phyloP scores from a whole-genome alignment of 2,888 invertebrate genomes.

The Gari tellinella region DNA sequence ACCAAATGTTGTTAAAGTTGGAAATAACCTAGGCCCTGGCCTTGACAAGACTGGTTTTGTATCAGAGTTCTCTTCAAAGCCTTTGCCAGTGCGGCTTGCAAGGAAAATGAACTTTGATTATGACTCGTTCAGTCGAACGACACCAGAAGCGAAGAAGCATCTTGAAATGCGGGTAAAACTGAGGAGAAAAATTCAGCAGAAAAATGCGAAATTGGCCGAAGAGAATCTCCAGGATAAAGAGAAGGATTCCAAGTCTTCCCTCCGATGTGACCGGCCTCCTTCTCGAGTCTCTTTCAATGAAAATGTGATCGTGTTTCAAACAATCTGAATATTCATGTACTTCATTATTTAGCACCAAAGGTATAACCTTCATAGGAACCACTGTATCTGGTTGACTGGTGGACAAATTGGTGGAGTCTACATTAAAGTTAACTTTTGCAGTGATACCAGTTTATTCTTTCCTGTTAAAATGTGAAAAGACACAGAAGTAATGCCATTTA shows the following conservation, averaged over 20 bases:
- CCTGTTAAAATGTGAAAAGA: too few species aligned
- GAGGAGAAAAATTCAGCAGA: constrained; percentile 40
- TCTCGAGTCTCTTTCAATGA: constrained; percentile 58
- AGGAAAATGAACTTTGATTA: constrained; percentile 43
- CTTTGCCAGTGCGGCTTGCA: constrained; percentile 23
- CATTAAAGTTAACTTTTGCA: too few species aligned
- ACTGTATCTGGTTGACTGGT: too few species aligned
- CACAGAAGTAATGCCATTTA: too few species aligned
- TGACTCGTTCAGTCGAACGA: constrained; percentile 44
- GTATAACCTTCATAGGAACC: too few species aligned
- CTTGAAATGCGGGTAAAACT: constrained; percentile 44
- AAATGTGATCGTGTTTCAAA: constrained; percentile 57
- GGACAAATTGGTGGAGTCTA: too few species aligned
- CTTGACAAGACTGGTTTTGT: not conserved
- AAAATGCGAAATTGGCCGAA: constrained; percentile 37
- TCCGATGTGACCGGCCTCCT: constrained; percentile 25
- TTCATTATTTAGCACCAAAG: too few species aligned
- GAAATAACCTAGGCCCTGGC: not conserved
- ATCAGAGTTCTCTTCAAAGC: constrained; percentile 20
- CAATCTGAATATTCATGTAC: too few species aligned
- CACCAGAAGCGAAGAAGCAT: constrained; percentile 38
- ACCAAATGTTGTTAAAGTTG: not conserved
- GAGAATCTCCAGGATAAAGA: constrained; percentile 15
- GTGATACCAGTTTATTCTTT: too few species aligned
- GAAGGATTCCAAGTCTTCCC: not conserved